Evolutionary conservation across 1,140 invertebrate species (phyloP).

Genomic region (Drosophila leontia): DNA sequence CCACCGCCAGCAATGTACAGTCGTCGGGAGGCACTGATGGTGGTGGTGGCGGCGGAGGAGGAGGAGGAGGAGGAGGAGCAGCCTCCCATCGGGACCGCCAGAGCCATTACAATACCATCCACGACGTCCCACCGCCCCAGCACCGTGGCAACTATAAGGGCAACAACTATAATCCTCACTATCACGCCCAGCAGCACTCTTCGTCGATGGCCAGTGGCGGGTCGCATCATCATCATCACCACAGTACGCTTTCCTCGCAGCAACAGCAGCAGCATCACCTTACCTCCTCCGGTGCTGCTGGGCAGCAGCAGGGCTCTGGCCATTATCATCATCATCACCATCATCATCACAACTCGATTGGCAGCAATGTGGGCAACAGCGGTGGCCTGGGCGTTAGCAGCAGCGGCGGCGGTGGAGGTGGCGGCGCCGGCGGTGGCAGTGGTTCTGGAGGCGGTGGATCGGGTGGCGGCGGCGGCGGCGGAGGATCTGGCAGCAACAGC

Average conservation of each 20-base stretch:
- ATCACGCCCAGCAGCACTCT: constrained; percentile 64
- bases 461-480: constrained; percentile 11
- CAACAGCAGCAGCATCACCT: constrained; percentile 67
- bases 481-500: constrained; percentile 50
- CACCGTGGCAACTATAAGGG: constrained; percentile 82
- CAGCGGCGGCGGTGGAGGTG: constrained; percentile 27
- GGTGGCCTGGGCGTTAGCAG: constrained; percentile 58
- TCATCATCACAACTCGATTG: constrained; percentile 72
- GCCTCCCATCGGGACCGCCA: constrained; percentile 60
- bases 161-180: constrained; percentile 83
- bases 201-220: constrained; percentile 56
- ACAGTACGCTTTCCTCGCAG: constrained; percentile 51
- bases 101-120: constrained; percentile 55
- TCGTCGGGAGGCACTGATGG: constrained; percentile 48
- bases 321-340: constrained; percentile 63
- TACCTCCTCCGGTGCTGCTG: constrained; percentile 33
- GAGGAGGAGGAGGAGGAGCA: constrained; percentile 16
- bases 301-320: constrained; percentile 63
- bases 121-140: constrained; percentile 62
- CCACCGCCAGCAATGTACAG: constrained; percentile 57
- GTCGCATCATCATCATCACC: constrained; percentile 70
- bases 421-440: constrained; percentile 7
- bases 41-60: constrained; percentile 22
- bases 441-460: constrained; percentile 26
- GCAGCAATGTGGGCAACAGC: constrained; percentile 74